Percentiles rank a stretch among this genome's conserved stretches.
These are phyloP conservation scores for Neoascia interrupta DNA, from an alignment of 2,888 invertebrate species.

Conservation along the genomic window DNA sequence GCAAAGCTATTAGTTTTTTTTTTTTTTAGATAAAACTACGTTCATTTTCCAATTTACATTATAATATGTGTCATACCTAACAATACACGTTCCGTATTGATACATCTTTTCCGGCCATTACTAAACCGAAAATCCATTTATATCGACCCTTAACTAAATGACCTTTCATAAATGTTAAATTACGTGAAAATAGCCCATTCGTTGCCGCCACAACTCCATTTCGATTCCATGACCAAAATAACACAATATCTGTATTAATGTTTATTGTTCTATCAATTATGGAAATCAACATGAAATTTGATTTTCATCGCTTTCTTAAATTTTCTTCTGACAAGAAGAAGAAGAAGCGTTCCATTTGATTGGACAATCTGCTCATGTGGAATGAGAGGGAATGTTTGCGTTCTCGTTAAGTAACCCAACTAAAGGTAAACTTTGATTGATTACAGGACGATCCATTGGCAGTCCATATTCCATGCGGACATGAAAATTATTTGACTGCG, in stretches of 20 bases:
- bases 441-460: not conserved
- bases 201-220: not conserved
- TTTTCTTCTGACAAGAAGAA: not conserved
- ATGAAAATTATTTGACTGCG: too few species aligned
- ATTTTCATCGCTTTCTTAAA: conserved; percentile 3
- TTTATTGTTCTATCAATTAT: conserved; percentile 27
- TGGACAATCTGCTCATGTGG: too few species aligned
- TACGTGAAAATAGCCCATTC: conserved; percentile 29
- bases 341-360: not conserved
- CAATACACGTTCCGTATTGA: too few species aligned
- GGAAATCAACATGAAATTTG: conserved; percentile 20
- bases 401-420: too few species aligned
- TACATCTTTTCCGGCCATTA: too few species aligned
- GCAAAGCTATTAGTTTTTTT: too few species aligned
- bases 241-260: conserved; percentile 23
- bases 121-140: conserved; percentile 6
- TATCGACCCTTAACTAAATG: conserved; percentile 10
- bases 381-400: not conserved
- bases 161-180: conserved; percentile 14
- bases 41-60: too few species aligned
- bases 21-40: too few species aligned
- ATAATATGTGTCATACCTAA: too few species aligned
- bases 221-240: conserved; percentile 31
- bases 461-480: not conserved
- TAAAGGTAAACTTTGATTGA: not conserved